Evolutionary conservation across 2,888 invertebrate genomes (phyloP), one percentile per base, ranked within the genome.

Genomic region (Agrenia bidenticulata): DNA sequence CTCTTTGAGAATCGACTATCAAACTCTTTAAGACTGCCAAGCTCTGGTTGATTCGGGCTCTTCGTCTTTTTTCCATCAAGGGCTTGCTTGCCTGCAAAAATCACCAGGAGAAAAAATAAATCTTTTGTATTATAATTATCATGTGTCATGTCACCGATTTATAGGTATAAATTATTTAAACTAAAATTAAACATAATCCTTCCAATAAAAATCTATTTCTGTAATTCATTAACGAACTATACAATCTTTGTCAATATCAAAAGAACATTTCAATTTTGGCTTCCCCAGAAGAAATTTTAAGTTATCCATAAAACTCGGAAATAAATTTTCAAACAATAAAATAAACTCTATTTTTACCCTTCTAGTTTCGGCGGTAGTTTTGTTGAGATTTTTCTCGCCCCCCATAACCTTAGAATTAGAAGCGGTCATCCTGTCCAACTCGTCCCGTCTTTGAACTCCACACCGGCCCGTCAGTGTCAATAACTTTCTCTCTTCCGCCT

Each of bases 31-130:
- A 62, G 15, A 71, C 63, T n/a, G 70, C 63, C n/a, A 73, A 62
- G 49, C 67, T 67, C 57, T 73, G 68, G 41, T 73, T 73, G 45
- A 73, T 73, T 51, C 73, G 62, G 24, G 73, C 73, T 42, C 73
- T 54, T 42, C 73, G 53, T 57, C 73, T 55, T 59, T 73, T 73
- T 58, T 73, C 73, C 73, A 73, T 73, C 55, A 73, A 56, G 26
- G 73, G 73, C 59, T 73, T 73, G 39, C 67, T 70, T 11, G 70
- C 69, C 74, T 72, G 65, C 37, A 63, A 50, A 49, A 17, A 27
- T 55, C 45, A 62, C 0, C 17, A 54, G 42, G 42, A 37, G 50
- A 60, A 5, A 50, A 56, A 50, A 58, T 51, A 41, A 54, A 55
- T 37, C 17, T 39, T 32, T 37, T n/a, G n/a, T n/a, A n/a, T n/a